A percentile compares a stretch with the other conserved stretches of the same genome.
phyloP scores from a whole-genome alignment of 2,888 invertebrate genomes.

The Pteria penguin region DNA sequence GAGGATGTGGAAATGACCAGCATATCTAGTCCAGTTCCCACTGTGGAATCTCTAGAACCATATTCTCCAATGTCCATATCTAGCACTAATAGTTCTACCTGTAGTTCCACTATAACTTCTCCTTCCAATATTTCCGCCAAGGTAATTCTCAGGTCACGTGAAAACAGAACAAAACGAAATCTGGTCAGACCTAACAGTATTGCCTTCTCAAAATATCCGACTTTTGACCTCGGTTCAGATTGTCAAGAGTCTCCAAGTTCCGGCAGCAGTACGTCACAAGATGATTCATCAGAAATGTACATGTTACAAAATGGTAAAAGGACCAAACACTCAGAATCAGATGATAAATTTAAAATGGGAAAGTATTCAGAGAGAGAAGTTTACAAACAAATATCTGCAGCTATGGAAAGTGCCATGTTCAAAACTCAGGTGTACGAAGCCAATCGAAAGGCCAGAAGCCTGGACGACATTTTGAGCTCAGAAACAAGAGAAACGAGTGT shows the following conservation, averaged over 20 bases:
- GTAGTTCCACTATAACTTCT: constrained; percentile 53
- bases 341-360: constrained; percentile 60
- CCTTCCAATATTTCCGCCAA: constrained; percentile 54
- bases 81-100: constrained; percentile 45
- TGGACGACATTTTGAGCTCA: constrained; percentile 77
- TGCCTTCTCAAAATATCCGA: constrained; percentile 77
- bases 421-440: constrained; percentile 68
- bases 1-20: constrained; percentile 8
- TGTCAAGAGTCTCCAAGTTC: constrained; percentile 62
- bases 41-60: constrained; percentile 44
- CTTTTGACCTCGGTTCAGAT: constrained; percentile 72
- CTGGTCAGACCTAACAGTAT: constrained; percentile 77
- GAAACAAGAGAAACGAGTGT: constrained; percentile 59
- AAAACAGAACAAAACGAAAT: constrained; percentile 71
- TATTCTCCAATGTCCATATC: constrained; percentile 51
- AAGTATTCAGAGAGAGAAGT: constrained; percentile 71
- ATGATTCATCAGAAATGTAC: constrained; percentile 68
- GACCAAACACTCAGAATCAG: constrained; percentile 64
- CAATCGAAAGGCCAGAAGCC: constrained; percentile 76
- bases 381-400: constrained; percentile 73
- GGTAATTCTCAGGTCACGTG: constrained; percentile 71
- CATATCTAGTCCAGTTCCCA: not conserved
- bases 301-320: constrained; percentile 67
- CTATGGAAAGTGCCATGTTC: constrained; percentile 75
- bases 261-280: constrained; percentile 63